These are phyloP conservation scores for Aplysia californica DNA, from an alignment of 1,140 invertebrate genomes.

Conservation along the genomic window DNA sequence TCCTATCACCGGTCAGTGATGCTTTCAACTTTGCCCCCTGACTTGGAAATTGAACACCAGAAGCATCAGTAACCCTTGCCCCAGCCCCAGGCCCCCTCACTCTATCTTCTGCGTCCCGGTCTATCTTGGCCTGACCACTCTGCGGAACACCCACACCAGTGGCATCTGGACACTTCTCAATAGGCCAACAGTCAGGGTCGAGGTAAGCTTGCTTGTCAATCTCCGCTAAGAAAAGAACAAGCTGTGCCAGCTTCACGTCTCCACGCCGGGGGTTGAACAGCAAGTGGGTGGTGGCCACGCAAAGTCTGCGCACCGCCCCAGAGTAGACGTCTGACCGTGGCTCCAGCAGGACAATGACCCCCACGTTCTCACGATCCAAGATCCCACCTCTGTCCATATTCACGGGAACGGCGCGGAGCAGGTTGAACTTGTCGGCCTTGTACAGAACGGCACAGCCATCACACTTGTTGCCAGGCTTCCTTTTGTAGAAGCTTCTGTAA, in stretches of 20 bases:
- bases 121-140: neutral
- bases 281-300: slow-evolving; percentile 94
- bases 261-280: slow-evolving; percentile 89
- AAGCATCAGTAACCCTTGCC: too few species aligned
- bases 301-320: slow-evolving; percentile 64
- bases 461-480: slow-evolving; percentile 76
- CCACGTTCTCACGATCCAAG: slow-evolving; percentile 89
- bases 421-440: slow-evolving; percentile 73
- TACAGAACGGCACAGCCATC: slow-evolving; percentile 91
- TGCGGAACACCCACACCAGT: neutral
- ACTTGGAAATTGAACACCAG: too few species aligned
- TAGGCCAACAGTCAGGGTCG: too few species aligned
- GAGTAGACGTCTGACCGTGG: slow-evolving; percentile 20
- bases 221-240: slow-evolving; percentile 81
- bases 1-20: too few species aligned
- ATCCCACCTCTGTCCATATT: slow-evolving; percentile 72
- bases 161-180: neutral
- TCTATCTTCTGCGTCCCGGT: too few species aligned
- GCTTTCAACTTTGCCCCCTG: too few species aligned
- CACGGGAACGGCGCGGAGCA: slow-evolving; percentile 72
- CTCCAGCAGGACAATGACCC: slow-evolving; percentile 80
- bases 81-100: too few species aligned
- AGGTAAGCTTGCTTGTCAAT: slow-evolving; percentile 75
- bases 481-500: slow-evolving; percentile 78
- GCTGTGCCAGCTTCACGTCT: slow-evolving; percentile 89